Base-by-base conservation (phyloP, 2,113 vertebrate species). In the Oncorhynchus mykiss region DNA sequence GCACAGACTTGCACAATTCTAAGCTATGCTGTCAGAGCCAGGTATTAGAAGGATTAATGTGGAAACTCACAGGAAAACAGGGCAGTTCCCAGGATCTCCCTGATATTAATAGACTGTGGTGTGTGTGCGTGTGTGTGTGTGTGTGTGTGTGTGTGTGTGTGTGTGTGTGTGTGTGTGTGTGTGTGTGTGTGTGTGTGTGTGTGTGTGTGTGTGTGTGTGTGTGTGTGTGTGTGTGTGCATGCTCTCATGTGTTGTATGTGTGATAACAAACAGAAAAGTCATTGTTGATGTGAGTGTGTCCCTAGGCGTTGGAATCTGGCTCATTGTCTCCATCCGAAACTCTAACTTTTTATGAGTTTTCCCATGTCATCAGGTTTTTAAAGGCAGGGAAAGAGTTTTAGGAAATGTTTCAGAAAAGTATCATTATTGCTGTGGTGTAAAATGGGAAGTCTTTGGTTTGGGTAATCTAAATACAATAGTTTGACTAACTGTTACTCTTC, bases 261-360 rank as follows among this genome's bases (percentile, higher is more conserved):
- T 75, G 82, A 60, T 72, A 57, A 66, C 57, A 57, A 9, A 54
- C 77, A 68, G 74, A 80, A 75, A 82, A 29, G 68, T 76, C 74
- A 77, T 78, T 72, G 76, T n/a, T 67, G 72, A 78, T 76, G 78
- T 70, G 66, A 74, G 31, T 82, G 80, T 78, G 60, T 57, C 90
- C 89, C 78, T 82, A 91, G 87, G 91, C 88, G 18, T 80, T 87
- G 89, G 90, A 92, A 92, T 92, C 87, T 90, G 89, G 90, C 88
- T 87, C 85, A 88, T 90, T 90, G 90, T 91, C 89, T 90, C 77
- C 70, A 77, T 88, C 80, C 84, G 86, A 90, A 92, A 92, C 87
- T 90, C 86, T 76, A 88, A 89, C 83, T 82, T 73, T 86, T 91
- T 89, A 89, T 88, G 90, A 88, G 83, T 91, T 88, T 85, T 73